phyloP scores from a whole-genome alignment of 2,113 vertebrate genomes.

The Antennarius striatus region DNA sequence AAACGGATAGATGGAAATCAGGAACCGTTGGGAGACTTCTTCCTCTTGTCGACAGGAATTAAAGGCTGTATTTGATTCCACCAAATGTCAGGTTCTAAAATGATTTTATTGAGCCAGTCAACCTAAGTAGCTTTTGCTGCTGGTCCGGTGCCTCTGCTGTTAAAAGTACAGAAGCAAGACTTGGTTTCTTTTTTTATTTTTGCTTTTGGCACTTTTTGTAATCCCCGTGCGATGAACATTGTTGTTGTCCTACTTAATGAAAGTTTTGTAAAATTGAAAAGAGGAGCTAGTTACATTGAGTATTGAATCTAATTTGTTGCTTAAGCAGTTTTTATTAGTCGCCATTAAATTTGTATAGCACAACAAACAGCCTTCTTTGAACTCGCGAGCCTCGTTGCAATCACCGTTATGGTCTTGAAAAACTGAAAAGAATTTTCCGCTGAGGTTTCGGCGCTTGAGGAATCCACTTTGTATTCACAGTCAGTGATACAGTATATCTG shows the following conservation, averaged over 20 bases:
- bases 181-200: slow-evolving; percentile 44
- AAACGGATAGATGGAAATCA: too few relatives aligned
- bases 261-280: slow-evolving; percentile 24
- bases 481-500: slow-evolving; percentile 65
- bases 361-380: slow-evolving; percentile 32
- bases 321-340: slow-evolving; percentile 35
- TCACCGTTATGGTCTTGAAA: slow-evolving; percentile 31
- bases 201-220: slow-evolving; percentile 35
- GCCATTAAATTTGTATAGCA: slow-evolving; percentile 21
- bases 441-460: slow-evolving; percentile 18
- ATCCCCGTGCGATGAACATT: slow-evolving; percentile 26
- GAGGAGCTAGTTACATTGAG: slow-evolving; percentile 26
- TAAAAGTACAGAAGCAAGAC: slow-evolving; percentile 44
- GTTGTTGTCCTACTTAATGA: slow-evolving; percentile 32
- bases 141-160: slow-evolving; percentile 51
- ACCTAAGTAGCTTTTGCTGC: slow-evolving; percentile 57
- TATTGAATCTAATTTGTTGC: slow-evolving; percentile 41
- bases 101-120: slow-evolving; percentile 54
- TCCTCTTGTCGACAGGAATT: too few relatives aligned
- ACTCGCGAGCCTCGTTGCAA: slow-evolving; percentile 17
- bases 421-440: slow-evolving; percentile 30
- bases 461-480: slow-evolving; percentile 63
- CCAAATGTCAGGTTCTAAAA: slow-evolving; percentile 45
- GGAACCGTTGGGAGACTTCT: too few relatives aligned
- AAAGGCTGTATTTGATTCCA: too few relatives aligned